Conservation (phyloP, 2,113 vertebrate genomes). For the Leptobrachium leishanense region DNA sequence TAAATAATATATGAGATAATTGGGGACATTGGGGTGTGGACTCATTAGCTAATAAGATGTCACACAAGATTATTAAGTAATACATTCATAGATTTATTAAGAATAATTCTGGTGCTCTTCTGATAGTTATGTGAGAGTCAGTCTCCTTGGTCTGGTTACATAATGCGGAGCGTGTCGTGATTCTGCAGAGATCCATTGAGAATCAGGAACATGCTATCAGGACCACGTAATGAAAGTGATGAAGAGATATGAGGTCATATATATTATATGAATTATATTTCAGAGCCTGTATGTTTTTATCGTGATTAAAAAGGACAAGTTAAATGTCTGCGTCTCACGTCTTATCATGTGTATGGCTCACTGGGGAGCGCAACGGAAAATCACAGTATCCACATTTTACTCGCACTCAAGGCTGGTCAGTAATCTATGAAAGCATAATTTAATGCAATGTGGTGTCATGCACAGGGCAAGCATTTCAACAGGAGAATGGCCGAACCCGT, state of each 20-base stretch:
- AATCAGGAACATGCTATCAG: not conserved
- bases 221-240: not conserved
- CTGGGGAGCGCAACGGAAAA: constrained; percentile 3
- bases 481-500: no score
- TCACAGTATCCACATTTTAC: constrained; percentile 11
- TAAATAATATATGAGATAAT: no score
- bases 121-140: no score
- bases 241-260: not conserved
- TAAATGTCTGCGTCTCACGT: not conserved
- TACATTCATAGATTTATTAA: no score
- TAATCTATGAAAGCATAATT: not conserved
- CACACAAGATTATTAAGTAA: no score
- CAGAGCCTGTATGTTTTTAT: constrained; percentile 1
- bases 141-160: no score
- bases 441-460: constrained; percentile 1
- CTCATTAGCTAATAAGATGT: no score
- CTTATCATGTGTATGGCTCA: not conserved
- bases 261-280: not conserved
- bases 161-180: no score
- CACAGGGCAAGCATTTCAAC: not conserved
- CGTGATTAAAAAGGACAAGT: constrained; percentile 18
- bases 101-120: no score
- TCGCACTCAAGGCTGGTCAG: not conserved
- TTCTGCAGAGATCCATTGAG: no score
- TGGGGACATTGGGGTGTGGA: no score